Evolutionary conservation across 2,888 invertebrate genomes (phyloP).

Genomic region (Drosophila subquinaria): DNA sequence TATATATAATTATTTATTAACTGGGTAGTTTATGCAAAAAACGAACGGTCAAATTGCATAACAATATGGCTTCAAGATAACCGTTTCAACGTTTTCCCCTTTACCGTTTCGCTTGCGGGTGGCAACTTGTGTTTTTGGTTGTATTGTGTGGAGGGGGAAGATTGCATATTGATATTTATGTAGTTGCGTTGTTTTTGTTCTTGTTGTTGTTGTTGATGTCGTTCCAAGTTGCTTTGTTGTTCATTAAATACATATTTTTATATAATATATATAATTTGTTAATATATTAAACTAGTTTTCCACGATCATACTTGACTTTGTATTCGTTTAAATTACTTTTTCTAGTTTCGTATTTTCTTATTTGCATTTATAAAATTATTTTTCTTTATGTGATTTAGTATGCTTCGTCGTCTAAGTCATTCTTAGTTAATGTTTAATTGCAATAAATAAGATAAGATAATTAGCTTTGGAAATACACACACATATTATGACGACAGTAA

Average conservation of each 20-base stretch:
- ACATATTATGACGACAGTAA: constrained; percentile 9
- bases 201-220: constrained; percentile 25
- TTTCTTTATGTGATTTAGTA: constrained; percentile 64
- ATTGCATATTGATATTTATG: constrained; percentile 62
- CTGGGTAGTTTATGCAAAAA: constrained; percentile 73
- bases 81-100: constrained; percentile 63
- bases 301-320: constrained; percentile 72
- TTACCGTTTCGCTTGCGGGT: constrained; percentile 43
- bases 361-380: constrained; percentile 70
- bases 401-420: constrained; percentile 74
- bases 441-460: constrained; percentile 56
- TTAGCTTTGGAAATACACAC: constrained; percentile 31
- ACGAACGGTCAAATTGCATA: constrained; percentile 68
- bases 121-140: constrained; percentile 42
- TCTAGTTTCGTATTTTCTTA: constrained; percentile 69
- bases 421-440: constrained; percentile 68
- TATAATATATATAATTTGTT: constrained; percentile 63
- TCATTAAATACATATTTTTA: constrained; percentile 50
- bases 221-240: constrained; percentile 52
- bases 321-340: constrained; percentile 71
- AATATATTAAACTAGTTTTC: constrained; percentile 75
- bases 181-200: constrained; percentile 35
- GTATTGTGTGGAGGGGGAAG: constrained; percentile 33
- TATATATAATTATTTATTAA: constrained; percentile 56
- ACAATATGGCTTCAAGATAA: constrained; percentile 79